A percentile compares a stretch with the other conserved stretches of the same genome.
phyloP scores from a whole-genome alignment of 2,888 invertebrate genomes.

The Malthinus flaveolus region DNA sequence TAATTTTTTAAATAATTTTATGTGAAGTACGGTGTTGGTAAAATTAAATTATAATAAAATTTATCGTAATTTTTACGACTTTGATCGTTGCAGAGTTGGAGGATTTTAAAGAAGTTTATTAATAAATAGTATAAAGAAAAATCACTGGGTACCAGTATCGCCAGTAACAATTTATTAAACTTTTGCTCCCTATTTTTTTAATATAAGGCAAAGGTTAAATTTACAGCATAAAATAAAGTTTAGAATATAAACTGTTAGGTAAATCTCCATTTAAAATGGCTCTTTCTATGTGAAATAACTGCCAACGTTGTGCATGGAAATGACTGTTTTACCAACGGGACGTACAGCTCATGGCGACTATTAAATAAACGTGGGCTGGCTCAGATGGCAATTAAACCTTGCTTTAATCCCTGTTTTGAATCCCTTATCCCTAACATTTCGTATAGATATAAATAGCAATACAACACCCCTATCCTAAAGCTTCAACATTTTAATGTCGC shows the following conservation, averaged over 20 bases:
- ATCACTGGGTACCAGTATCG: too few relatives aligned
- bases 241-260: conserved; percentile 20
- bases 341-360: conserved; percentile 42
- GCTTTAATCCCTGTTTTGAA: conserved; percentile 43
- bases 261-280: not conserved
- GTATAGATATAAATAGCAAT: conserved; percentile 27
- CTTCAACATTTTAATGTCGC: conserved; percentile 18
- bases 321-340: conserved; percentile 44
- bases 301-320: conserved; percentile 42
- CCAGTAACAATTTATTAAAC: too few relatives aligned
- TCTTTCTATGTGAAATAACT: conserved; percentile 31
- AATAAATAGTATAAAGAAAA: too few relatives aligned
- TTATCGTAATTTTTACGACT: too few relatives aligned
- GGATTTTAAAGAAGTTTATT: too few relatives aligned
- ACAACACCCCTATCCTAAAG: conserved; percentile 24
- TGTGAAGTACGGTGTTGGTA: too few relatives aligned
- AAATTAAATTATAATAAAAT: too few relatives aligned
- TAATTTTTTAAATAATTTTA: too few relatives aligned
- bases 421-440: conserved; percentile 27
- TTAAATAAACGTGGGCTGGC: conserved; percentile 44
- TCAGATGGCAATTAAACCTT: conserved; percentile 45
- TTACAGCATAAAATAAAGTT: conserved; percentile 3
- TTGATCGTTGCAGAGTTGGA: too few relatives aligned
- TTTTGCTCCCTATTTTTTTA: too few relatives aligned
- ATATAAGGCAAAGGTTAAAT: too few relatives aligned